Percentiles rank a stretch among this genome's conserved stretches.
These are phyloP conservation scores for Druceiella hillmani DNA, from an alignment of 2,888 invertebrate species.

Conservation along the genomic window DNA sequence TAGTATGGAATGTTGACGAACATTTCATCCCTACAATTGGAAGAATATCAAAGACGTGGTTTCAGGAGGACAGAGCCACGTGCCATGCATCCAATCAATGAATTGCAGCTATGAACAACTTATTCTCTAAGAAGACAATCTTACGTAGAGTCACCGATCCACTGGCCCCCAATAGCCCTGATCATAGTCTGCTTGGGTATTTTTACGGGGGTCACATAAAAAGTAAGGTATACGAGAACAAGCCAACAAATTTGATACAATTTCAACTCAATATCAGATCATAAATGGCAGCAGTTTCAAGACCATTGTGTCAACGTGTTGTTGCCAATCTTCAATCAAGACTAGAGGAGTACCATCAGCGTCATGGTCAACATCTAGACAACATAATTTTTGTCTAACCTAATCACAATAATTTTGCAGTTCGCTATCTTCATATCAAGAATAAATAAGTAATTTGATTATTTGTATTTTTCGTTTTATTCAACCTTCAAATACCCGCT, in stretches of 20 bases:
- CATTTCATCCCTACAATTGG: too few species aligned
- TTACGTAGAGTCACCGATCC: too few species aligned
- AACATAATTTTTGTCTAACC: slow-evolving; percentile 17
- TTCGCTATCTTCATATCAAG: slow-evolving; percentile 9
- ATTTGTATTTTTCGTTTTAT: slow-evolving; percentile 13
- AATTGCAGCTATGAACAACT: too few species aligned
- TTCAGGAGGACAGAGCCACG: too few species aligned
- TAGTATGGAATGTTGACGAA: too few species aligned
- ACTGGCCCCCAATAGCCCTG: too few species aligned
- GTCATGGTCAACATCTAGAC: slow-evolving; percentile 18
- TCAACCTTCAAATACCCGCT: slow-evolving; percentile 11
- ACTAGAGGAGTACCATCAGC: slow-evolving; percentile 20
- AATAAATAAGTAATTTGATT: slow-evolving; percentile 11
- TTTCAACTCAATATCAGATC: slow-evolving; percentile 17
- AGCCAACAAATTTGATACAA: slow-evolving; percentile 18
- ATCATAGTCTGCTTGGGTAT: too few species aligned
- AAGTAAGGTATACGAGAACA: slow-evolving; percentile 19
- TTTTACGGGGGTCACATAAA: too few species aligned
- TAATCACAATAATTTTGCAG: slow-evolving; percentile 16
- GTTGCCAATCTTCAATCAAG: slow-evolving; percentile 21
- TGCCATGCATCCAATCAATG: too few species aligned
- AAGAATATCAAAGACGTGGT: too few species aligned
- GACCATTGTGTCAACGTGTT: slow-evolving; percentile 19
- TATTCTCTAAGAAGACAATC: too few species aligned
- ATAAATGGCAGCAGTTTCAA: slow-evolving; percentile 22